These are phyloP conservation scores for Leptonema lineaticorne DNA, from an alignment of 1,140 invertebrate genomes.

Conservation along the genomic window DNA sequence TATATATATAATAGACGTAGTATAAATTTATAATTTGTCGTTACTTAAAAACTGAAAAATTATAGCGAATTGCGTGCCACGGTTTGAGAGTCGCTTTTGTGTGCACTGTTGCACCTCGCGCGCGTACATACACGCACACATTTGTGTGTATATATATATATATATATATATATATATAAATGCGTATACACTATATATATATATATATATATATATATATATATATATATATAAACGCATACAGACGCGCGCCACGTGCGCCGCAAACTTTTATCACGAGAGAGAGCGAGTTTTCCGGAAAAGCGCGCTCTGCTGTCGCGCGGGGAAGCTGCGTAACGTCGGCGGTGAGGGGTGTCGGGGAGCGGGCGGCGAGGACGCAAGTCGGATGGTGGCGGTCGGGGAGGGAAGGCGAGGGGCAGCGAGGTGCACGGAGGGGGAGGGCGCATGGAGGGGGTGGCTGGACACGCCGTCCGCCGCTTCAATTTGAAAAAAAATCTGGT, in stretches of 20 bases:
- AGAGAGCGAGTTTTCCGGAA: background rate
- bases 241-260: background rate
- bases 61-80: too few species aligned
- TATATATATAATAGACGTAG: too few species aligned
- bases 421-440: background rate
- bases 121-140: background rate
- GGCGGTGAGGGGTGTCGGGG: background rate
- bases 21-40: too few species aligned
- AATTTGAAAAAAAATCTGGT: constrained; percentile 38
- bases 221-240: background rate
- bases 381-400: background rate
- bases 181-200: background rate
- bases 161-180: background rate
- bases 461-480: constrained; percentile 38
- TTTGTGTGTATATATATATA: background rate
- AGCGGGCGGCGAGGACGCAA: background rate
- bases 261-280: background rate
- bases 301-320: background rate
- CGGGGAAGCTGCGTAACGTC: background rate
- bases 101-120: too few species aligned
- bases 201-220: background rate
- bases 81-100: too few species aligned
- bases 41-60: too few species aligned
- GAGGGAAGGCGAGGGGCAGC: background rate
- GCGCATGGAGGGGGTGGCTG: constrained; percentile 6